Evolutionary conservation across 2,797 vertebrate species (phyloP).

Genomic region (Helostoma temminkii): DNA sequence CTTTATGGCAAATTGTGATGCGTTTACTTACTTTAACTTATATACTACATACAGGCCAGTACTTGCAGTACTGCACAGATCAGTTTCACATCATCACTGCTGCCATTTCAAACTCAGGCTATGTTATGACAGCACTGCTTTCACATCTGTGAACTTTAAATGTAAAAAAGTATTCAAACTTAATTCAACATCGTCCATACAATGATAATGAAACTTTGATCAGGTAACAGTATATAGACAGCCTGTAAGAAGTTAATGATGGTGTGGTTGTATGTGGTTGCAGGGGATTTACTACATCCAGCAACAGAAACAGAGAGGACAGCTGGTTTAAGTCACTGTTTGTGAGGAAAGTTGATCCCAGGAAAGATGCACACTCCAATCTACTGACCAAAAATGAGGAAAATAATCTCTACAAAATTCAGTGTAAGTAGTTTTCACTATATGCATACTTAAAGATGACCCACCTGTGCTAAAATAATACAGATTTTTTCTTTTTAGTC

Average conservation of each 20-base stretch:
- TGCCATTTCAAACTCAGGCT: slow-evolving; percentile 3
- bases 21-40: not conserved
- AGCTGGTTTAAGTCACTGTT: slow-evolving; percentile 97
- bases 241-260: not conserved
- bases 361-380: slow-evolving; percentile 96
- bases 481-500: slow-evolving; percentile 81
- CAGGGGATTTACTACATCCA: slow-evolving; percentile 86
- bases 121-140: not conserved
- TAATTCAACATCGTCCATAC: too few relatives aligned
- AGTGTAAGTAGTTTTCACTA: slow-evolving; percentile 85
- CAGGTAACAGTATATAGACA: not conserved
- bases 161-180: too few relatives aligned
- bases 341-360: slow-evolving; percentile 96
- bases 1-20: not conserved
- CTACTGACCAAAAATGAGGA: slow-evolving; percentile 96
- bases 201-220: not conserved
- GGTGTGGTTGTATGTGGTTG: slow-evolving; percentile 38
- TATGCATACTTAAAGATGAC: not conserved
- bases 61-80: not conserved
- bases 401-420: slow-evolving; percentile 96
- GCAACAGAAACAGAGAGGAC: slow-evolving; percentile 86
- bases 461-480: not conserved
- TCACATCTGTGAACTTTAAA: not conserved
- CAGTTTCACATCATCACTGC: too few relatives aligned
- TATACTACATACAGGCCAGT: not conserved